Conservation (phyloP, 1,140 invertebrate genomes). For the Macrostomum lignano region DNA sequence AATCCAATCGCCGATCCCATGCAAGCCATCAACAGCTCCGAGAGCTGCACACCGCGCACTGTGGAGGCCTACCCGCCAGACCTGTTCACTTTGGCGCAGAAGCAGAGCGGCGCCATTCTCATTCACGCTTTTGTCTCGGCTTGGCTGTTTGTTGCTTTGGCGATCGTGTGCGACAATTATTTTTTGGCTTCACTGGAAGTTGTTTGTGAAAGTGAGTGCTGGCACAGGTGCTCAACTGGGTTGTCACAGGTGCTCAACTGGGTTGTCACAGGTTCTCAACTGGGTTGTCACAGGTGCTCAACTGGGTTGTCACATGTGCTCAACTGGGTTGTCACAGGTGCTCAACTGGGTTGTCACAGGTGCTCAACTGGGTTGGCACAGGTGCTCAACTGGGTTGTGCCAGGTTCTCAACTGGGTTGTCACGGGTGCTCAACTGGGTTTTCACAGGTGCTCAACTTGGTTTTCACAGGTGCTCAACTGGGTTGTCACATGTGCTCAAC, state of each 20-base stretch:
- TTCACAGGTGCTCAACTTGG: no score
- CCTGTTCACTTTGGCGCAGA: slow-evolving; percentile 18
- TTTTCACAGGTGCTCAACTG: no score
- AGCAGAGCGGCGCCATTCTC: slow-evolving; percentile 23
- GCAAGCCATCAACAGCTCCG: neutral
- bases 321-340: no score
- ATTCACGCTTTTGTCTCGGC: slow-evolving; percentile 25
- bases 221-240: neutral
- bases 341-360: no score
- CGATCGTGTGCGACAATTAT: slow-evolving; percentile 31
- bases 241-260: neutral
- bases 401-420: no score
- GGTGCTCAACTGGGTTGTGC: no score
- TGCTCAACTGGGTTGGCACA: no score
- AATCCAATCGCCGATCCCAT: neutral
- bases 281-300: neutral
- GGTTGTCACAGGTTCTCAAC: neutral
- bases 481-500: no score
- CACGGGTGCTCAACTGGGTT: no score
- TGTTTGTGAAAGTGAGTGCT: slow-evolving; percentile 9
- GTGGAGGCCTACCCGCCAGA: slow-evolving; percentile 14
- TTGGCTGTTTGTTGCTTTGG: slow-evolving; percentile 31
- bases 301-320: no score
- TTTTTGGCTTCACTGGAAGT: slow-evolving; percentile 21
- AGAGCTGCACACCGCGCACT: neutral